Evolutionary conservation across 2,888 invertebrate genomes (phyloP), one percentile per base, ranked within the genome.

Genomic region (Eristalinus sepulchralis): DNA sequence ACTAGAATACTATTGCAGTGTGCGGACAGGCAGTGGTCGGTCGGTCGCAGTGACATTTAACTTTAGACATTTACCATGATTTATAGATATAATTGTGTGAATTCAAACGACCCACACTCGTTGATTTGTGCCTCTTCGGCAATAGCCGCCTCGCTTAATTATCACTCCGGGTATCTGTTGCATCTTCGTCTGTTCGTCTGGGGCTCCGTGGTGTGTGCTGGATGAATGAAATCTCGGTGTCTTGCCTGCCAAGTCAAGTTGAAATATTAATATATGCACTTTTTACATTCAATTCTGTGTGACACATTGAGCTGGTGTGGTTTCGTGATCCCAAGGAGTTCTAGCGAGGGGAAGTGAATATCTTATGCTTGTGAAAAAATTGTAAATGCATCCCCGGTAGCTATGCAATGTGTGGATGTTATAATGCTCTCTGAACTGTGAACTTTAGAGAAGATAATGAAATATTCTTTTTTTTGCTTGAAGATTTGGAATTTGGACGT

Each of bases 11-110:
- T 34, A 47, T 47, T 71, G 57, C 60, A 62, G 64, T 81, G 72
- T 81, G 63, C 60, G 60, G 75, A 75, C 64, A 82, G 81, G 27
- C 27, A 47, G 64, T 72, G 73, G 70, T 82, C 47, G 57, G 57
- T 24, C 73, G 72, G 62, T 80, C 34, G 33, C 79, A 68, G 83
- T 83, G 87, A 83, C 87, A 87, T 87, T 87, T 87, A 87, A 83
- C 79, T 72, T 68, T 33, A 83, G 70, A 79, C 70, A 75, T 83
- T 77, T 63, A 78, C 39, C 72, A 71, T 83, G 83, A 87, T 83
- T 79, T 83, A 76, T 87, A 83, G 78, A 75, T 78, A 73, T 82
- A 70, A 66, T 75, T 66, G 73, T 75, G 82, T 78, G 78, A 86
- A 81, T 77, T 73, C 77, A 77, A 77, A 82, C 70, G 72, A 86